Evolutionary conservation across 2,797 vertebrate species (phyloP).

Genomic region (Myotis myotis): DNA sequence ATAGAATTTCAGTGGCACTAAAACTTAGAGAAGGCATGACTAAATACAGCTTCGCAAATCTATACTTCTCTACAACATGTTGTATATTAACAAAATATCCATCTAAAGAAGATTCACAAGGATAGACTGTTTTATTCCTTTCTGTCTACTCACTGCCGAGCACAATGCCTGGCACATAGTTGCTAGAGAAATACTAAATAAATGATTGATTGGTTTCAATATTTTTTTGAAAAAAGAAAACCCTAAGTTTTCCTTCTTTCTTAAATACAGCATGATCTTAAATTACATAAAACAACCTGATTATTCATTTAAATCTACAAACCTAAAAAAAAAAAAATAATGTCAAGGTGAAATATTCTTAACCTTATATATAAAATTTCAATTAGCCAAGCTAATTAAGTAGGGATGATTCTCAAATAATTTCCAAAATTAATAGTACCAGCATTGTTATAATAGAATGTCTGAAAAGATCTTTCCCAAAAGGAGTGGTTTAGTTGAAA

Average conservation of each 20-base stretch:
- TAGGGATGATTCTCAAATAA: constrained; percentile 50
- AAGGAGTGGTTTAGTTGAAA: constrained; percentile 32
- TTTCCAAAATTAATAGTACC: constrained; percentile 58
- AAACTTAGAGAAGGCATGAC: not conserved
- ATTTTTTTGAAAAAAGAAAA: constrained; percentile 21
- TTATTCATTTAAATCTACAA: constrained; percentile 38
- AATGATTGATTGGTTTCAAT: not conserved
- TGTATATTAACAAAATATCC: not conserved
- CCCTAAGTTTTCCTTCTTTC: not conserved
- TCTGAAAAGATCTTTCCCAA: constrained; percentile 42
- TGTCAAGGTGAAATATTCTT: constrained; percentile 61
- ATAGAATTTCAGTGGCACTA: not conserved
- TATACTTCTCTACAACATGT: not conserved
- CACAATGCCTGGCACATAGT: not conserved
- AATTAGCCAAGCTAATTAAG: constrained; percentile 71
- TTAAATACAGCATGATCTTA: not conserved
- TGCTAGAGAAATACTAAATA: not conserved
- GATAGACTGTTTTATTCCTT: not conserved
- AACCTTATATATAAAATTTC: constrained; percentile 55
- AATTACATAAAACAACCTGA: constrained; percentile 25
- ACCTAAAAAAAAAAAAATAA: constrained; percentile 57
- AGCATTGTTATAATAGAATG: constrained; percentile 42
- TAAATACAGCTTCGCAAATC: not conserved
- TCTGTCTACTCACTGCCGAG: not conserved
- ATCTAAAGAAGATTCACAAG: not conserved